phyloP scores from a whole-genome alignment of 2,113 vertebrate species.

The Labeo catla region DNA sequence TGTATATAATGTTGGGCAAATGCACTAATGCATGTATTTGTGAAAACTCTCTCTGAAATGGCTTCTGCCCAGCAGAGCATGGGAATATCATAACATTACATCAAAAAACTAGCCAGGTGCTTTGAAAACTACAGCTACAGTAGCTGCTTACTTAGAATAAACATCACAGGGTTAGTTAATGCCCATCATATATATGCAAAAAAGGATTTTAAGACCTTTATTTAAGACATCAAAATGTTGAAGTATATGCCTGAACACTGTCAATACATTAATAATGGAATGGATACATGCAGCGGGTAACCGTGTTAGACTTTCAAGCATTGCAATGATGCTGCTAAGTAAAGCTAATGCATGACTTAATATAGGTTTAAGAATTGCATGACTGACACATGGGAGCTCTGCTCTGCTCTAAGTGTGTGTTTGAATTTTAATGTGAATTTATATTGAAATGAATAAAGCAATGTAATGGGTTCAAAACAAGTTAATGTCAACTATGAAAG shows the following conservation, averaged over 20 bases:
- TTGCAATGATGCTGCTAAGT: background rate
- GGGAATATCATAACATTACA: background rate
- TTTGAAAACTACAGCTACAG: too few species aligned
- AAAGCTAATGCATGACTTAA: background rate
- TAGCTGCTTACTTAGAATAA: too few species aligned
- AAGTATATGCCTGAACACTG: background rate
- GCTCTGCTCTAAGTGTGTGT: background rate
- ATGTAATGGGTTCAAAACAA: too few species aligned
- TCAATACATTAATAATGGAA: background rate
- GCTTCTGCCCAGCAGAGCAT: background rate
- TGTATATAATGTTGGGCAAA: too few species aligned
- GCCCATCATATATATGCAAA: background rate
- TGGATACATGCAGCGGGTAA: background rate
- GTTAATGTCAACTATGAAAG: background rate
- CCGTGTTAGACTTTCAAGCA: background rate
- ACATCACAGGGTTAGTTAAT: background rate
- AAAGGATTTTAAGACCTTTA: background rate
- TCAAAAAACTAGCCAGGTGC: background rate
- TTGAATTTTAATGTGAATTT: background rate
- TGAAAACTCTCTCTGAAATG: background rate
- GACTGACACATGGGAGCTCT: background rate
- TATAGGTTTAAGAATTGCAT: background rate
- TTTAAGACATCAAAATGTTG: background rate
- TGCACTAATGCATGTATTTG: too few species aligned
- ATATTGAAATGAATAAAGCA: background rate